Conservation (phyloP, 2,888 invertebrate species). For the Oscheius myriophilus region DNA sequence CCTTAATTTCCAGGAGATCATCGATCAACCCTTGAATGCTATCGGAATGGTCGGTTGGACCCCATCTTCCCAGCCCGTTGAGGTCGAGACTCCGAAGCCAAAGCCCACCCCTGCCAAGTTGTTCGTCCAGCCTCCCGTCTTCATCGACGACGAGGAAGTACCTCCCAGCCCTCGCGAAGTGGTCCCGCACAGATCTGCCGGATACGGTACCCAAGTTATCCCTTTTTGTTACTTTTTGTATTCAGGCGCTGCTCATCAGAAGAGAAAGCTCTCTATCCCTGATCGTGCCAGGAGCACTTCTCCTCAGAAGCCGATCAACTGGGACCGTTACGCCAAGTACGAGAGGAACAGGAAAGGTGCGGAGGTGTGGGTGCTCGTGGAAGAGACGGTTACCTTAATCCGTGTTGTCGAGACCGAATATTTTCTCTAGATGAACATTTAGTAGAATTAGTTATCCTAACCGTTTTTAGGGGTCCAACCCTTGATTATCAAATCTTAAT, state of each 20-base stretch:
- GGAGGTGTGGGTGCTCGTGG: constrained; percentile 47
- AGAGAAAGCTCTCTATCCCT: constrained; percentile 59
- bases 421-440: constrained; percentile 32
- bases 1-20: constrained; percentile 50
- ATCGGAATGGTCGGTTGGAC: constrained; percentile 64
- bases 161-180: constrained; percentile 63
- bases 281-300: constrained; percentile 61
- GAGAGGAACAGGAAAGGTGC: constrained; percentile 55
- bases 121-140: constrained; percentile 47
- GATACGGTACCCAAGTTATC: constrained; percentile 51
- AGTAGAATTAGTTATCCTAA: background rate
- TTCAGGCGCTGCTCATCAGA: constrained; percentile 62
- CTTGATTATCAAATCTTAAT: background rate
- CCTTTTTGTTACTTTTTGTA: background rate
- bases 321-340: constrained; percentile 57
- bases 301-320: constrained; percentile 49
- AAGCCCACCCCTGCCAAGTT: constrained; percentile 34
- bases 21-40: constrained; percentile 60
- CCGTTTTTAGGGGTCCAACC: background rate
- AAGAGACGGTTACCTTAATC: constrained; percentile 52
- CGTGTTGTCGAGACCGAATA: constrained; percentile 54
- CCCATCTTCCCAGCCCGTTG: constrained; percentile 45
- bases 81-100: constrained; percentile 29
- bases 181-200: constrained; percentile 63
- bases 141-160: constrained; percentile 54